phyloP scores from a whole-genome alignment of 2,113 vertebrate genomes.

The Pelusios castaneus region DNA sequence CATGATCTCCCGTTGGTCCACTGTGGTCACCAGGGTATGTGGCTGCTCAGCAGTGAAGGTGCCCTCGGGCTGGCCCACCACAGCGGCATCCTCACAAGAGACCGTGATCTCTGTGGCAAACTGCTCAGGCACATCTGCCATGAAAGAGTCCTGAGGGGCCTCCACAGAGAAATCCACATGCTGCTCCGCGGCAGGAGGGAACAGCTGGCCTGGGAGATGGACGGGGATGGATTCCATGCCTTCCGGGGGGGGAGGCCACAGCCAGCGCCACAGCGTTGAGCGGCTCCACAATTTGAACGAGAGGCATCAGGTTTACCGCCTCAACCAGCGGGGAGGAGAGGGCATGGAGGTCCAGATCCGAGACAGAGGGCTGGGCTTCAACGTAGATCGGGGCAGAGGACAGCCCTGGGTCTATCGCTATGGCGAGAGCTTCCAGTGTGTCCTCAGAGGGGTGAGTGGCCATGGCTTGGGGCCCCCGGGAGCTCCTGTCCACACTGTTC shows the following conservation, averaged over 20 bases:
- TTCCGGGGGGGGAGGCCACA: neutral
- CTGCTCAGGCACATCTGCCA: neutral
- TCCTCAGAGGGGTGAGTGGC: neutral
- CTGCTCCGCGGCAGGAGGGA: neutral
- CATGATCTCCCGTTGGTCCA: neutral
- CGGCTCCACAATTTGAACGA: slow-evolving; percentile 36
- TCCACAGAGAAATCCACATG: neutral
- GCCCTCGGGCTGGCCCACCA: neutral
- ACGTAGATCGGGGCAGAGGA: neutral
- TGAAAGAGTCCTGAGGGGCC: neutral
- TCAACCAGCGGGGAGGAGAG: neutral
- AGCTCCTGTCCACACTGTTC: neutral
- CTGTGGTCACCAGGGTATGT: neutral
- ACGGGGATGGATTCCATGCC: neutral
- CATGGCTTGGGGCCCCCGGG: neutral
- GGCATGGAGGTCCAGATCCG: neutral
- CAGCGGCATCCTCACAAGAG: neutral
- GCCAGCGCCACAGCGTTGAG: slow-evolving; percentile 24
- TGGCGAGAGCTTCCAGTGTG: neutral
- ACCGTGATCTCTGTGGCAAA: neutral
- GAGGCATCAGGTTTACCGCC: slow-evolving; percentile 11
- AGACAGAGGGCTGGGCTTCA: slow-evolving; percentile 8
- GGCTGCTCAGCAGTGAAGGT: neutral
- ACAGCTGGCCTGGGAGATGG: neutral
- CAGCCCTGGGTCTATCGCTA: slow-evolving; percentile 1